Conservation (phyloP, 2,888 invertebrate genomes). For the Nemotelus pantherinus region DNA sequence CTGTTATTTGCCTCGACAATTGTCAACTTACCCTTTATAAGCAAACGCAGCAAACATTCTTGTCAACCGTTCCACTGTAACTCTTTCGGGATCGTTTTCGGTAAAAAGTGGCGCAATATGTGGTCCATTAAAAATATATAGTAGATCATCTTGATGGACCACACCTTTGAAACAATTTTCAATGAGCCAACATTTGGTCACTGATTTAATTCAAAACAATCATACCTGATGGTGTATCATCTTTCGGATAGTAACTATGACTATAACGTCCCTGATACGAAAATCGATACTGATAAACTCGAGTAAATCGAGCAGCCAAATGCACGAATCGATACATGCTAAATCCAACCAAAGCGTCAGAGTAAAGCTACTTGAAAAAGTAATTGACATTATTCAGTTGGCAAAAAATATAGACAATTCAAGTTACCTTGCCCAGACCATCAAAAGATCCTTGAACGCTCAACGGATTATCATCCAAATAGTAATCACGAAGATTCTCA, state of each 20-base stretch:
- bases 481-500: conserved; percentile 63
- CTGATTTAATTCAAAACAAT: not conserved
- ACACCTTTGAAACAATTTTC: conserved; percentile 61
- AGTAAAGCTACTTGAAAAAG: conserved; percentile 62
- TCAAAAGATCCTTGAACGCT: conserved; percentile 63
- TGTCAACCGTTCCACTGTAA: conserved; percentile 63
- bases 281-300: conserved; percentile 71
- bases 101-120: conserved; percentile 60
- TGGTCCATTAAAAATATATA: conserved; percentile 62
- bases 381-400: not conserved
- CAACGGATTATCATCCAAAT: conserved; percentile 57
- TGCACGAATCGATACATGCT: conserved; percentile 69
- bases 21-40: conserved; percentile 55
- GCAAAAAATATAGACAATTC: not conserved
- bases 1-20: not conserved
- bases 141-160: conserved; percentile 66
- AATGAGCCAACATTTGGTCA: conserved; percentile 60
- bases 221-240: conserved; percentile 65
- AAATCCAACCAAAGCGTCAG: conserved; percentile 70
- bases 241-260: conserved; percentile 66
- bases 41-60: conserved; percentile 65
- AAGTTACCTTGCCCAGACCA: conserved; percentile 28
- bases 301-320: conserved; percentile 68
- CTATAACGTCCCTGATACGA: conserved; percentile 71
- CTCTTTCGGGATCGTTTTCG: conserved; percentile 62